These are phyloP conservation scores for Liparis tanakae DNA, from an alignment of 2,797 vertebrate genomes.

Conservation along the genomic window DNA sequence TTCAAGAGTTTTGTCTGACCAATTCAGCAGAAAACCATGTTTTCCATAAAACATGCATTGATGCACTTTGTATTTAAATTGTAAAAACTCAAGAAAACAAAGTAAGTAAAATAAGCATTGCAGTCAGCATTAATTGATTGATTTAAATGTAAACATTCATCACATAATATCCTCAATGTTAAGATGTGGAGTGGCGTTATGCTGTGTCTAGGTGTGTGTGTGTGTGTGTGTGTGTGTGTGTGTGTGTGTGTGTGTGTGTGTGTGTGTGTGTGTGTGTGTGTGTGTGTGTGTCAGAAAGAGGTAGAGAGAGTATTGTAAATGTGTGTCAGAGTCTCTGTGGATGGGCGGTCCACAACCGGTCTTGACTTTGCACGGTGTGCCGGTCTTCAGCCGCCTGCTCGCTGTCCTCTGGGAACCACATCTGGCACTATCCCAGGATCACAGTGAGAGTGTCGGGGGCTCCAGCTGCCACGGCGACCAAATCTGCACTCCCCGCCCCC, in stretches of 20 bases:
- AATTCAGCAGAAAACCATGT: not conserved
- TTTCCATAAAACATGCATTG: not conserved
- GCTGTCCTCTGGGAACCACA: conserved; percentile 63
- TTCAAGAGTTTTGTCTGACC: conserved; percentile 17
- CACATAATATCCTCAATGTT: not conserved
- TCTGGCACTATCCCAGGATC: conserved; percentile 57
- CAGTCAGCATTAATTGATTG: not conserved
- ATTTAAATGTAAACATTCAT: not conserved
- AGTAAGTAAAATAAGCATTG: conserved; percentile 6
- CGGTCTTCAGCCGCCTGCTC: conserved; percentile 38
- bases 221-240: not conserved
- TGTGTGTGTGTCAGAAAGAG: not conserved
- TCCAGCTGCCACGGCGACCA: conserved; percentile 63
- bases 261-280: not conserved
- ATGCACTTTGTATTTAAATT: not conserved
- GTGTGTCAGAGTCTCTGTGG: not conserved
- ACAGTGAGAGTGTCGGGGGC: conserved; percentile 45
- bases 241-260: not conserved
- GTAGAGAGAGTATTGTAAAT: not conserved
- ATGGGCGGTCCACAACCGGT: not conserved
- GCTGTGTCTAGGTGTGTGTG: not conserved
- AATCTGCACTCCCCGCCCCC: conserved; percentile 43
- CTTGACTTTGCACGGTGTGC: conserved; percentile 39
- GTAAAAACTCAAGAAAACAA: not conserved
- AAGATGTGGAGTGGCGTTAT: not conserved